A percentile compares a stretch with the other conserved stretches of the same genome.
Conservation (phyloP, 1,140 invertebrate species). For the Brachionus asplanchnoidis region DNA sequence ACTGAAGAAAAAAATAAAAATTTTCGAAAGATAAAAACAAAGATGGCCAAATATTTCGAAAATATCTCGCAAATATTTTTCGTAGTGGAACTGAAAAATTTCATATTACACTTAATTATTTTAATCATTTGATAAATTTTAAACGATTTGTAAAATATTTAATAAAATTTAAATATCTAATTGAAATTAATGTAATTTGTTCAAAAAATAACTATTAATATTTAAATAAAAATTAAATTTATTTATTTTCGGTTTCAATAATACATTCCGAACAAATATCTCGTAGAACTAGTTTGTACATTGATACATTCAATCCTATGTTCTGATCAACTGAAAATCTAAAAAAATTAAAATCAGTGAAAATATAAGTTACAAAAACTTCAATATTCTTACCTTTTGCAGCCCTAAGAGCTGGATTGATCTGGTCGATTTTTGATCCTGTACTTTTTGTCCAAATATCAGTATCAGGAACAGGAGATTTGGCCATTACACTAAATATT, state of each 20-base stretch:
- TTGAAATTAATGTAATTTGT: too few relatives aligned
- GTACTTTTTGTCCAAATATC: background rate
- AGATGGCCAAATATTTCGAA: background rate
- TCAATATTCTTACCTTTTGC: too few relatives aligned
- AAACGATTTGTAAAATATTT: background rate
- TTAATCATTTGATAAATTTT: background rate
- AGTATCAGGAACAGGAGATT: background rate
- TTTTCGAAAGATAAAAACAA: background rate
- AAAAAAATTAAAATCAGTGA: background rate
- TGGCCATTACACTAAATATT: background rate
- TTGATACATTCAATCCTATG: background rate
- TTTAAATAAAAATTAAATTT: background rate
- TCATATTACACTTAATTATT: background rate
- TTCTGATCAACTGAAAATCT: background rate
- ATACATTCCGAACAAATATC: background rate
- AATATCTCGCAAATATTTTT: background rate
- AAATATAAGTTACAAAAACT: background rate
- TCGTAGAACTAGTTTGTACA: background rate
- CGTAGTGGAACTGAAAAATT: background rate
- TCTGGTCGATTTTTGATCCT: background rate
- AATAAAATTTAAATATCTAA: too few relatives aligned
- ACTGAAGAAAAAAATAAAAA: background rate
- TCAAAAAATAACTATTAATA: background rate
- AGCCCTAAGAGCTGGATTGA: too few relatives aligned
- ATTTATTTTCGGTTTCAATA: background rate